phyloP scores from a whole-genome alignment of 2,888 invertebrate genomes.

The Lissocephala sabroskyi region DNA sequence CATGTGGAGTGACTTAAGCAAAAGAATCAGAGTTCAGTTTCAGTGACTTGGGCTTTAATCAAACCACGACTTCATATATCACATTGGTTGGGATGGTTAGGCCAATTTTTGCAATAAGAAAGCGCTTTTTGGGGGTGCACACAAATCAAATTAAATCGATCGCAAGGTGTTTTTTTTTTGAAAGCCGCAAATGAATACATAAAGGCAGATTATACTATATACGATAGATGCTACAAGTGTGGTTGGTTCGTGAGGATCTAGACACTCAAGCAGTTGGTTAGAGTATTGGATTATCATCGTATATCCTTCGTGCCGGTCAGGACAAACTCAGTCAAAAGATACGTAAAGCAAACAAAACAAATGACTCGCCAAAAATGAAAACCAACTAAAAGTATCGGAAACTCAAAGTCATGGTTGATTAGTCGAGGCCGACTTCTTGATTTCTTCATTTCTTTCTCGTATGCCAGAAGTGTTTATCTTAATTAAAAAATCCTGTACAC shows the following conservation, averaged over 20 bases:
- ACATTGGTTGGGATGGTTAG: slow-evolving; percentile 34
- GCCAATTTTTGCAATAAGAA: slow-evolving; percentile 29
- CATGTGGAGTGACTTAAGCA: slow-evolving; percentile 54
- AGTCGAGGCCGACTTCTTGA: slow-evolving; percentile 23
- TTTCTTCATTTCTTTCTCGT: slow-evolving; percentile 6
- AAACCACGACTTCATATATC: slow-evolving; percentile 72
- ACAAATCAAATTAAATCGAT: slow-evolving; percentile 33
- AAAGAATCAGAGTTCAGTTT: slow-evolving; percentile 15
- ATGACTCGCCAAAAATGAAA: slow-evolving; percentile 55
- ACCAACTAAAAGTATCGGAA: slow-evolving; percentile 21
- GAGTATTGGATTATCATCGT: slow-evolving; percentile 25
- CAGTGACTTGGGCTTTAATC: slow-evolving; percentile 49
- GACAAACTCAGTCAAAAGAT: slow-evolving; percentile 50
- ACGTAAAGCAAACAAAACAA: slow-evolving; percentile 59
- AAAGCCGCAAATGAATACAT: slow-evolving; percentile 49
- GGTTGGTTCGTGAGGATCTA: slow-evolving; percentile 28
- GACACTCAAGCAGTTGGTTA: slow-evolving; percentile 30
- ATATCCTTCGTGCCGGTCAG: slow-evolving; percentile 43
- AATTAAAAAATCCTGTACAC: slow-evolving; percentile 61
- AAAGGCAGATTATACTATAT: slow-evolving; percentile 35
- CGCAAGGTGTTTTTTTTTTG: background rate
- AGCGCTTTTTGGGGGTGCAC: slow-evolving; percentile 34
- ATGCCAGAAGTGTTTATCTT: slow-evolving; percentile 67
- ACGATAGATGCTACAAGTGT: slow-evolving; percentile 45
- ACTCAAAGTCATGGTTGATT: slow-evolving; percentile 58